Percentiles rank a stretch among this genome's conserved stretches.
phyloP scores from a whole-genome alignment of 2,888 invertebrate genomes.

The Embidobia sp. region DNA sequence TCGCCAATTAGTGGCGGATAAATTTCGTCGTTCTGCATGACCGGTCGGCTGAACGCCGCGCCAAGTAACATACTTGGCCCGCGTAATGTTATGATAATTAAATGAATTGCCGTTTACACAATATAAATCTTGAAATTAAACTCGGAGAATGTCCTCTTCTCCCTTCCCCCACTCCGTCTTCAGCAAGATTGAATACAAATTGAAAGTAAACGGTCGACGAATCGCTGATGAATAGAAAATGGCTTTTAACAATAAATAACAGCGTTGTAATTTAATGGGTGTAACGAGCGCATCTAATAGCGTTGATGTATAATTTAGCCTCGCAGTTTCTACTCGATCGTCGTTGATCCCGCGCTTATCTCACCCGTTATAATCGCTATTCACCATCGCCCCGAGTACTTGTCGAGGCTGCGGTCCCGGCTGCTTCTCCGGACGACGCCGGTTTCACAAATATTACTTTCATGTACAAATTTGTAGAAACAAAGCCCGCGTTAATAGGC shows the following conservation, averaged over 20 bases:
- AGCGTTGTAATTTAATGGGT: constrained; percentile 49
- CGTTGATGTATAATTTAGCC: constrained; percentile 55
- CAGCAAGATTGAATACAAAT: constrained; percentile 36
- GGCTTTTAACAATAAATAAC: constrained; percentile 54
- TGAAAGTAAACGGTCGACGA: constrained; percentile 41
- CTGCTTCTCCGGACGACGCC: constrained; percentile 36
- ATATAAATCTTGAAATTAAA: constrained; percentile 43
- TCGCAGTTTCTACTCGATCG: constrained; percentile 45
- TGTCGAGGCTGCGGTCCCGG: constrained; percentile 18
- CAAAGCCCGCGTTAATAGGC: constrained; percentile 43
- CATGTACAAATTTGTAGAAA: constrained; percentile 40
- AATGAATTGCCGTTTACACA: constrained; percentile 51
- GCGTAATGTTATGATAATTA: constrained; percentile 45
- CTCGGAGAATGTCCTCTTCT: background rate
- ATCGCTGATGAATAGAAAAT: constrained; percentile 53
- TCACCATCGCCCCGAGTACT: constrained; percentile 67
- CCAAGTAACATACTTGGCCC: constrained; percentile 39
- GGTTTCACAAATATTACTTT: constrained; percentile 32
- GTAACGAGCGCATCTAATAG: constrained; percentile 55
- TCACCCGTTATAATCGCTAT: constrained; percentile 72
- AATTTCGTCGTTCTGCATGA: constrained; percentile 48
- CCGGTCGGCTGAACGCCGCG: constrained; percentile 19
- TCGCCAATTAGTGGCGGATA: constrained; percentile 55
- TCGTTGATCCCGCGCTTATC: constrained; percentile 71
- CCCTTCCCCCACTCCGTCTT: no score